Evolutionary conservation across 2,113 vertebrate genomes (phyloP), one percentile per base, ranked within the genome.

Genomic region (Oreochromis spilurus): DNA sequence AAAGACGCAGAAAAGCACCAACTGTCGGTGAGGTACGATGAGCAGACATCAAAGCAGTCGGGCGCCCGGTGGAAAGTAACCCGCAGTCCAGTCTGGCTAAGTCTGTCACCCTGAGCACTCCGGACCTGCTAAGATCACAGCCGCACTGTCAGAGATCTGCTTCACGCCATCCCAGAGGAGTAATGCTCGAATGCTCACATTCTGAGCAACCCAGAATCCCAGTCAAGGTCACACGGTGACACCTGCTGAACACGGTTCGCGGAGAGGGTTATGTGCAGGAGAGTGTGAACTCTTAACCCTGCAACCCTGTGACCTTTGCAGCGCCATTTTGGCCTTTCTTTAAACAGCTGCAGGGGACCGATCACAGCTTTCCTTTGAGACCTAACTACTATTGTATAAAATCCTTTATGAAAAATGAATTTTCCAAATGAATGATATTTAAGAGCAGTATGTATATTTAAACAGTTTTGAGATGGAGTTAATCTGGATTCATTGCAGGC

Each of bases 41-140:
- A 90, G 84, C 53, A 29, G 81, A 96, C 94, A 94, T 96, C 95
- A 96, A 96, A 96, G 88, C 54, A 1, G 26, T 19, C 5, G 1
- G 87, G 83, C 57, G 43, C 36, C 45, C 24, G 0, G 48, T 85
- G 87, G 85, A 93, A 95, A 93, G 87, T 84, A 88, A 94, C 90
- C 93, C 88, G 16, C 4, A 17, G 50, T 77, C 88, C 92, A 75
- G 83, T 81, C 83, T 87, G 90, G 45, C 87, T 78, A 84, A 78
- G 80, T 88, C 90, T 93, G 90, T 92, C 89, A 60, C 79, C 86
- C 83, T 48, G 79, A 9, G 55, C 24, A 17, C 29, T 55, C 53
- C 43, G 12, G 10, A 72, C 78, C 85, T 17, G 26, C 53, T 5
- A 13, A 90, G 89, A 92, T 93, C 93, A 91, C 83, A 93, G 94